Evolutionary conservation across 53 echinoderm and acorn worm species (phyloP), one percentile per base, ranked within the genome.

Genomic region (Luidia sarsii): DNA sequence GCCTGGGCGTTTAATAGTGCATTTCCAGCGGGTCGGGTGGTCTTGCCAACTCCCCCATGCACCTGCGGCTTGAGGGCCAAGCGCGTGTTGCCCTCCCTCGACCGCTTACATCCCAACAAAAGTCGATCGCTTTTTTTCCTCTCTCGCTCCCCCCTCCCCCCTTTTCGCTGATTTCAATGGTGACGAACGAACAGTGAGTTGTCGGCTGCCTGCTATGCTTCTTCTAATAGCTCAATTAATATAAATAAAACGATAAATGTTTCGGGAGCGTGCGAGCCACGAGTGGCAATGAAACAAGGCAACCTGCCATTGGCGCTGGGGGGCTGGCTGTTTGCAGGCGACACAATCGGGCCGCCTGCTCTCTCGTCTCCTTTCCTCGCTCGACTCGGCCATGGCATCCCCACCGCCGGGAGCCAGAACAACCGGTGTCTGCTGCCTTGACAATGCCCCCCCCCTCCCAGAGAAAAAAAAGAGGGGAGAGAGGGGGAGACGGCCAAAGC

Each of bases 221-320:
- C 83, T 89, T 88, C 94, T 94, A 94, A 94, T 91, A 90, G 92
- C 90, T 90, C 95, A 89, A 92, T 91, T 92, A 95, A 90, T 92
- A 92, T 95, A 90, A 95, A 95, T 95, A 95, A 94, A 90, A 90
- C 86, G 90, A 90, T 92, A 90, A 95, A 95, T 95, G 86, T 91
- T 91, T 85, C 88, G 77, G 79, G 90, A 85, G 91, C 73, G 68
- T 67, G 82, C 67, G 65, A 51, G 84, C 37, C 72, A 48, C 71
- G 84, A 77, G 77, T 77, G 77, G 19, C 61, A 60, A 45, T 77
- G 61, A 59, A 77, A 77, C 77, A 77, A 60, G 77, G 77, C 77
- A 77, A 61, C 60, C 77, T 77, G 77, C 77, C 77, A 77, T 77
- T 77, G 77, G 77, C 77, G 77, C 77, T 77, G 60, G 0, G 77